A percentile compares a stretch with the other conserved stretches of the same genome.
Conservation (phyloP, 1,140 invertebrate genomes). For the Drusus annulatus region DNA sequence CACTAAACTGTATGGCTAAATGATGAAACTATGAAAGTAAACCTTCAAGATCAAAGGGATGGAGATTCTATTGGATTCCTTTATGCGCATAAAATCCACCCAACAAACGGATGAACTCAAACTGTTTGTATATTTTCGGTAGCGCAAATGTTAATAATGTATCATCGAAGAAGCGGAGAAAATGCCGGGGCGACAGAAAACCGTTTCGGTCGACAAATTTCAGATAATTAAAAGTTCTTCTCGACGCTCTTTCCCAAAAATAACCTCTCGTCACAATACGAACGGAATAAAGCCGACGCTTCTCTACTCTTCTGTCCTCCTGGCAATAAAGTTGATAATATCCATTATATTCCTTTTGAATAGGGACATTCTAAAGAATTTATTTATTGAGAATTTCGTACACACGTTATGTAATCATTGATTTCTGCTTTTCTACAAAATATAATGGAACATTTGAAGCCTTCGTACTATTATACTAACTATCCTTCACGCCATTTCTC, state of each 20-base stretch:
- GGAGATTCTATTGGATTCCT: background rate
- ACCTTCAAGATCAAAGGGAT: background rate
- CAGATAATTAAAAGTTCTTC: constrained; percentile 38
- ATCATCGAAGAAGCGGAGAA: constrained; percentile 26
- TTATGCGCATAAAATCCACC: constrained; percentile 1
- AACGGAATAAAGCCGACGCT: constrained; percentile 8
- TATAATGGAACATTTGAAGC: too few relatives aligned
- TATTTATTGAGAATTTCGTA: constrained; percentile 3
- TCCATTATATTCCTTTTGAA: constrained; percentile 3
- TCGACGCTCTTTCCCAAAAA: constrained; percentile 16
- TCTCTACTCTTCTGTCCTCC: constrained; percentile 2
- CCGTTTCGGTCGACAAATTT: constrained; percentile 38
- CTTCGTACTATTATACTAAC: too few relatives aligned
- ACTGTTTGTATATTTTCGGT: background rate
- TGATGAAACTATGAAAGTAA: too few relatives aligned
- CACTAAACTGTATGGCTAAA: too few relatives aligned
- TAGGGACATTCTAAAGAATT: background rate
- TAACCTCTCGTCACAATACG: constrained; percentile 37
- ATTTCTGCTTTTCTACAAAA: too few relatives aligned
- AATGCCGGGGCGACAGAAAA: constrained; percentile 34
- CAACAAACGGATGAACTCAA: background rate
- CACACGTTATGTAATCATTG: too few relatives aligned
- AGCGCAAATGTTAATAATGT: constrained; percentile 20
- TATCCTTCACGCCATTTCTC: too few relatives aligned
- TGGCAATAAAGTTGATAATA: constrained; percentile 17